Conservation (phyloP, 37 sponge, comb jelly and placozoan species). For the Cladorhizidae sp. region DNA sequence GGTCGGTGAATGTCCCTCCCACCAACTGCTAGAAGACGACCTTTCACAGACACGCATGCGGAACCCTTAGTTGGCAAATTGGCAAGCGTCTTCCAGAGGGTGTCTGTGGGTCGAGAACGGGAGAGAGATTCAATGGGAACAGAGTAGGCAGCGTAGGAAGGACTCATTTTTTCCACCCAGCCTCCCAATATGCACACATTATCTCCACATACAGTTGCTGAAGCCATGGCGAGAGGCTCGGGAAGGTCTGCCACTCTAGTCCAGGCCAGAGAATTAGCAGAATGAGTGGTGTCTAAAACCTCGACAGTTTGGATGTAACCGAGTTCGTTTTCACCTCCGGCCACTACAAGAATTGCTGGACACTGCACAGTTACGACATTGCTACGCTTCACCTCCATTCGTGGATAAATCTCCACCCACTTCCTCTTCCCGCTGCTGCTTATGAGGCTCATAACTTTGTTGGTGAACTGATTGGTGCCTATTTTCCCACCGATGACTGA, state of each 20-base stretch:
- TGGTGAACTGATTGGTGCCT: neutral
- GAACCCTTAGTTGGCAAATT: conserved; percentile 4
- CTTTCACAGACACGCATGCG: neutral
- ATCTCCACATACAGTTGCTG: conserved; percentile 23
- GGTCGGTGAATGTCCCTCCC: conserved; percentile 7
- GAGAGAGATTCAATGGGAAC: neutral
- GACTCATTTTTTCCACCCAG: neutral
- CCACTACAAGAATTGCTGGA: conserved; percentile 2
- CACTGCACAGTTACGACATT: neutral
- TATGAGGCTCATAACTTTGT: conserved; percentile 7
- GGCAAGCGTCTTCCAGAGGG: neutral
- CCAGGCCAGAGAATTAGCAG: conserved; percentile 1
- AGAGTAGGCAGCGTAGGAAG: neutral
- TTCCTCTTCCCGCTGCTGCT: neutral
- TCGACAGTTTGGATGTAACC: neutral
- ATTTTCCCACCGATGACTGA: conserved; percentile 22
- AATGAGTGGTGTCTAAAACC: neutral
- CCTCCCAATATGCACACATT: conserved; percentile 24
- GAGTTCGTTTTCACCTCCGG: conserved; percentile 6
- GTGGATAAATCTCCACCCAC: conserved; percentile 26
- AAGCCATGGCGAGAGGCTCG: neutral
- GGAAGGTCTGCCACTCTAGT: conserved; percentile 16
- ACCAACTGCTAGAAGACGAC: conserved; percentile 8
- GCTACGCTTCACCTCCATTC: conserved; percentile 11
- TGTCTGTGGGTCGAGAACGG: neutral